Percentiles rank a stretch among this genome's conserved stretches.
phyloP scores from a whole-genome alignment of 1,140 invertebrate genomes.

The Trissolcus basalis region DNA sequence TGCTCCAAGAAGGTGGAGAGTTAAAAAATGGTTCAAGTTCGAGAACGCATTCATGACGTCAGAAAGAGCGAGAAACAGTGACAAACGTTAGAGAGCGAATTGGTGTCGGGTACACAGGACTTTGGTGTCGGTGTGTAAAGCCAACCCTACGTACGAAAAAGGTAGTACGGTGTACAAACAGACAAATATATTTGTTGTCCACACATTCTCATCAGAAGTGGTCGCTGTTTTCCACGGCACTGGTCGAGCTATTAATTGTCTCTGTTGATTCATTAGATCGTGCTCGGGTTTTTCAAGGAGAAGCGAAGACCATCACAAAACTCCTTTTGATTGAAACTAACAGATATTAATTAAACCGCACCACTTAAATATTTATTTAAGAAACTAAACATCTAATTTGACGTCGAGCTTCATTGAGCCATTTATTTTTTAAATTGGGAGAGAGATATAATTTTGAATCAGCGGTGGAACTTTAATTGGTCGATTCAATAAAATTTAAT shows the following conservation, averaged over 20 bases:
- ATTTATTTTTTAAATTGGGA: neutral
- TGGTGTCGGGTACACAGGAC: conserved; percentile 38
- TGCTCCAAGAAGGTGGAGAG: conserved; percentile 48
- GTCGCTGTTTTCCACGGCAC: conserved; percentile 60
- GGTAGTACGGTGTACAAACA: conserved; percentile 53
- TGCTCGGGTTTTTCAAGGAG: conserved; percentile 70
- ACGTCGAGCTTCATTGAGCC: conserved; percentile 12
- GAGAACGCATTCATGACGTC: conserved; percentile 51
- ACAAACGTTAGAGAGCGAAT: conserved; percentile 53
- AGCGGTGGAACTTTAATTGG: no score
- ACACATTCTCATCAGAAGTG: conserved; percentile 61
- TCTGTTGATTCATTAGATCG: conserved; percentile 76
- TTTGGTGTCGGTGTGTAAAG: conserved; percentile 41
- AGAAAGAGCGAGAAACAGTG: conserved; percentile 56
- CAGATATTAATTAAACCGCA: conserved; percentile 53
- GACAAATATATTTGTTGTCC: conserved; percentile 66
- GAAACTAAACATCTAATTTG: no score
- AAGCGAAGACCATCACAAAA: conserved; percentile 14
- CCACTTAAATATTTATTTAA: conserved; percentile 48
- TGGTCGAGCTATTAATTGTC: conserved; percentile 73
- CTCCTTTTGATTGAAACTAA: conserved; percentile 51
- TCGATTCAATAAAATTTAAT: no score
- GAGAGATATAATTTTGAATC: neutral
- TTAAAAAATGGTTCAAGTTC: conserved; percentile 59
- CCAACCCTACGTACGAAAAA: conserved; percentile 30